phyloP scores from a whole-genome alignment of 2,888 invertebrate species.

The Callimorpha dominula region DNA sequence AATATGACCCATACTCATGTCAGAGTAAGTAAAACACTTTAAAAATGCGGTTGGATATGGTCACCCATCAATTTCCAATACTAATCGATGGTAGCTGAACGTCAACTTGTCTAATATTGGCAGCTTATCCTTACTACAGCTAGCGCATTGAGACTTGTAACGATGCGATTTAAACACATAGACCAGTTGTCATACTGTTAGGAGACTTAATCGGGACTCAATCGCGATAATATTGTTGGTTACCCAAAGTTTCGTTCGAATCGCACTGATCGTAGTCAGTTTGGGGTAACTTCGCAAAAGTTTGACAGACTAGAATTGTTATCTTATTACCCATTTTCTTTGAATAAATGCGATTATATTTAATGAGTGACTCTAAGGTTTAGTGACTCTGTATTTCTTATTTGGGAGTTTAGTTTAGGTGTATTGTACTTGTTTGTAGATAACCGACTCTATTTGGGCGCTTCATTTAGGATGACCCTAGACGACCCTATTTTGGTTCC shows the following conservation, averaged over 20 bases:
- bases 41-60: not conserved
- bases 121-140: slow-evolving; percentile 37
- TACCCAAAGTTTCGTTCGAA: too few species aligned
- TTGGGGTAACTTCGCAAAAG: too few species aligned
- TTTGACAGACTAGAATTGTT: too few species aligned
- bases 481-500: too few species aligned
- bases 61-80: slow-evolving; percentile 14
- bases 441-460: not conserved
- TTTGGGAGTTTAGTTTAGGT: not conserved
- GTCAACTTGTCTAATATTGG: slow-evolving; percentile 28
- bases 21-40: not conserved
- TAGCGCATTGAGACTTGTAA: slow-evolving; percentile 22
- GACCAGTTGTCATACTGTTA: not conserved
- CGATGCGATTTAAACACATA: slow-evolving; percentile 19
- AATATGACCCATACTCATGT: not conserved
- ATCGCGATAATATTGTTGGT: too few species aligned
- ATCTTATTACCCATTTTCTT: not conserved
- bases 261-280: too few species aligned
- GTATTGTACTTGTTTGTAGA: not conserved
- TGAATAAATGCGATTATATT: not conserved
- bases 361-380: too few species aligned
- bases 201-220: too few species aligned
- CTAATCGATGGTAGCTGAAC: not conserved
- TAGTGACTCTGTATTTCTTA: not conserved
- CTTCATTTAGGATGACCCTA: not conserved